Conservation (phyloP, 2,113 vertebrate genomes). For the Callionymus lyra region DNA sequence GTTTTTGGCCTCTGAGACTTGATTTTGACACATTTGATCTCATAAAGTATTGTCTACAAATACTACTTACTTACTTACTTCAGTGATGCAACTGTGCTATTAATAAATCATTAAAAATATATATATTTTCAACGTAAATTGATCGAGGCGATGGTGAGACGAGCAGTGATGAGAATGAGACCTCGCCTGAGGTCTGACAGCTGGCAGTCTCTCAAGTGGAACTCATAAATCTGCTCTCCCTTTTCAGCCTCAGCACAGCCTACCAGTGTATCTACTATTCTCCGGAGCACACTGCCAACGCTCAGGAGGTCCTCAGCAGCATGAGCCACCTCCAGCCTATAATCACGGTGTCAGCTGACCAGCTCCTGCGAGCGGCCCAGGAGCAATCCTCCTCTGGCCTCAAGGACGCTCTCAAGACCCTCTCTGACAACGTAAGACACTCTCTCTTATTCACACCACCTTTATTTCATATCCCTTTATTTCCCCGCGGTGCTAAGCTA, state of each 20-base stretch:
- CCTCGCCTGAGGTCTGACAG: too few species aligned
- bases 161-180: too few species aligned
- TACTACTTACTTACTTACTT: too few species aligned
- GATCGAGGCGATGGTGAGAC: too few species aligned
- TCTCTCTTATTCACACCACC: not conserved
- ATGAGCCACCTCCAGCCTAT: constrained; percentile 86
- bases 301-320: constrained; percentile 89
- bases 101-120: too few species aligned
- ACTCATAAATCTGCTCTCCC: too few species aligned
- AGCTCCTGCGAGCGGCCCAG: constrained; percentile 85
- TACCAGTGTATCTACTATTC: constrained; percentile 99
- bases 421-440: constrained; percentile 87
- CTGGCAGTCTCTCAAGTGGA: too few species aligned
- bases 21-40: too few species aligned
- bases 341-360: constrained; percentile 82
- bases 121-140: too few species aligned
- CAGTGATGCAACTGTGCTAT: too few species aligned
- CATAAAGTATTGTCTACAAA: too few species aligned
- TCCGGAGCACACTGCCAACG: constrained; percentile 93
- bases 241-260: constrained; percentile 77
- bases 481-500: not conserved
- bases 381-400: constrained; percentile 78
- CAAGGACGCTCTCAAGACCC: constrained; percentile 86
- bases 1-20: too few species aligned
- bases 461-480: constrained; percentile 8